A percentile compares a stretch with the other conserved stretches of the same genome.
Evolutionary conservation across 2,888 invertebrate species (phyloP).

Genomic region (Sylvicola fuscatus): DNA sequence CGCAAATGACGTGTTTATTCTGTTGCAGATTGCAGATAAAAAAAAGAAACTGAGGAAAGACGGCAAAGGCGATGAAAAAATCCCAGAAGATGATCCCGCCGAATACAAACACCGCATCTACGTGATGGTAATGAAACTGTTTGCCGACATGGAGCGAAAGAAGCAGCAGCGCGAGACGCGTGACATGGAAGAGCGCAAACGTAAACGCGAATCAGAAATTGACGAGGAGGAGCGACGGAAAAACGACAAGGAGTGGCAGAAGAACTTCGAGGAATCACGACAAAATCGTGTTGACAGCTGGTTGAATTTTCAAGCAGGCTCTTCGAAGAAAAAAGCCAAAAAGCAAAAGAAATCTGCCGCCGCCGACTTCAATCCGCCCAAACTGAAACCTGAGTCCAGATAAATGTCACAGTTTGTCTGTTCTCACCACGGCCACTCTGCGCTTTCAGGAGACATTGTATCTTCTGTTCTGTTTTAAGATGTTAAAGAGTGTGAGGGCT

Average conservation of each 20-base stretch:
- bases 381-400: constrained; percentile 84
- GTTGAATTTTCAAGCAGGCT: constrained; percentile 67
- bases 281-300: constrained; percentile 84
- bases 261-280: constrained; percentile 94
- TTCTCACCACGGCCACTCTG: too few relatives aligned
- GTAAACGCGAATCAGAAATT: constrained; percentile 84
- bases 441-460: too few relatives aligned
- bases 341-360: constrained; percentile 57
- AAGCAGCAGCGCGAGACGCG: constrained; percentile 69
- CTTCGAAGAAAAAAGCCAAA: constrained; percentile 42
- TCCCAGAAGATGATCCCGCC: constrained; percentile 72
- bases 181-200: constrained; percentile 82
- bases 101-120: constrained; percentile 85
- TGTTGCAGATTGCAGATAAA: constrained; percentile 64
- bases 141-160: constrained; percentile 91
- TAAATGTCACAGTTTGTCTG: too few relatives aligned
- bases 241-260: constrained; percentile 90
- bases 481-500: too few relatives aligned
- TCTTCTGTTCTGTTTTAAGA: too few relatives aligned
- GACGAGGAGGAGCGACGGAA: constrained; percentile 81
- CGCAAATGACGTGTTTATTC: too few relatives aligned
- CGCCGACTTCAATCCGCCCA: constrained; percentile 70
- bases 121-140: constrained; percentile 94
- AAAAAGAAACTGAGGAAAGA: constrained; percentile 87
- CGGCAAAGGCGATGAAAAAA: constrained; percentile 45